Evolutionary conservation across 2,797 vertebrate genomes (phyloP), one percentile per base, ranked within the genome.

Genomic region (Rhinogobio ventralis): DNA sequence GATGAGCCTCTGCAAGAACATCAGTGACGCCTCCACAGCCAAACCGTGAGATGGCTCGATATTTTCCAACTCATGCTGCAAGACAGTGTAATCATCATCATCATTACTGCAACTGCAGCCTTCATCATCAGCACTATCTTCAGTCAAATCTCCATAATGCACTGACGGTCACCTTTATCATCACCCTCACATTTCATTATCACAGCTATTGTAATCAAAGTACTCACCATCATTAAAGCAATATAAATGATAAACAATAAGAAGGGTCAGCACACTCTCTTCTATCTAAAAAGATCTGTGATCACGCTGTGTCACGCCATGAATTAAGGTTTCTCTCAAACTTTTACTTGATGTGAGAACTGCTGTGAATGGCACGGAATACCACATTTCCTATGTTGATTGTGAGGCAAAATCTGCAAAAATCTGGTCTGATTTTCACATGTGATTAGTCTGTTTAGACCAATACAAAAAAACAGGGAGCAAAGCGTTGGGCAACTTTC

Each of bases 21-120:
- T 95, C 93, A 99, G 90, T 1, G 98, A 97, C 19, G 97, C 93
- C 92, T 99, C 98, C 90, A 98, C 86, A 9, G 97, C 85, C 92
- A 99, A 94, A 55, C 98, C 98, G 87, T 99, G 98, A 84, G 97
- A 97, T 1, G 97, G 94, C 88, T 99, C 98, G 46, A 99, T 97
- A 91, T 92, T 97, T 92, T 99, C 98, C 89, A 99, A 90, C 86
- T 99, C 97, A 83, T 99, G 98, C 98, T 99, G 51, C 55, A 84
- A 62, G n/a, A 86, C 33, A 76, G 20, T 19, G 0, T 57, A 23
- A 74, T 7, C 0, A 75, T 20, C 30, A 33, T 36, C 19, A 72
- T 51, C 8, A 72, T 78, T 7, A 53, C n/a, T 15, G 39, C 20
- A 14, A 49, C 14, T 53, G 33, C 7, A 60, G 67, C 36, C 42